Percentiles rank a stretch among this genome's conserved stretches.
phyloP scores from a whole-genome alignment of 2,888 invertebrate species.

The Stenurella melanura region DNA sequence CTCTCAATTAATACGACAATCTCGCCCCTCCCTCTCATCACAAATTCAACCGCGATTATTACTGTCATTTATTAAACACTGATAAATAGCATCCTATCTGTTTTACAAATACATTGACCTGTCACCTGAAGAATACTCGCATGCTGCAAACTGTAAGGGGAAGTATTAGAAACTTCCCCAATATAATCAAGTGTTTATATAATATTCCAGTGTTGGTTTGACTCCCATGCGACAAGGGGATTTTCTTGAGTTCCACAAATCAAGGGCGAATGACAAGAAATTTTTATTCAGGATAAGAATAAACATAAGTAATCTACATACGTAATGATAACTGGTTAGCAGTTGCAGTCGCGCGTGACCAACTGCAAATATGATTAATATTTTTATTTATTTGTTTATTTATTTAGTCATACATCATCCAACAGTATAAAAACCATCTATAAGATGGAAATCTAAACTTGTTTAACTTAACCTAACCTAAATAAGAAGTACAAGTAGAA shows the following conservation, averaged over 20 bases:
- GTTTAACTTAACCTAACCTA: too few relatives aligned
- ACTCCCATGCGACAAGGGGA: constrained; percentile 53
- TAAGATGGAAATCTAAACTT: too few relatives aligned
- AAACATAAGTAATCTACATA: not conserved
- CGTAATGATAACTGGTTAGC: too few relatives aligned
- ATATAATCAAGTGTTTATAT: constrained; percentile 59
- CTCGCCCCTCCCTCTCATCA: constrained; percentile 57
- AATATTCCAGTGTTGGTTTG: constrained; percentile 59
- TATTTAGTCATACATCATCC: too few relatives aligned
- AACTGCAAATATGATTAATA: too few relatives aligned
- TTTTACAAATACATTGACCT: constrained; percentile 50
- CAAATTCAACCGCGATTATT: constrained; percentile 53
- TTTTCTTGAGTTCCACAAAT: constrained; percentile 50
- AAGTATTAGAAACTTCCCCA: constrained; percentile 54
- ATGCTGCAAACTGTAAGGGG: constrained; percentile 43
- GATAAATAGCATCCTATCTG: constrained; percentile 28
- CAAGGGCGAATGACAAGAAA: constrained; percentile 42
- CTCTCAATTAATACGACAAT: constrained; percentile 71
- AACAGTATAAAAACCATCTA: too few relatives aligned
- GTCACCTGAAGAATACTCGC: constrained; percentile 53
- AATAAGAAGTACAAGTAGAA: too few relatives aligned
- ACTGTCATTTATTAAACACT: constrained; percentile 49
- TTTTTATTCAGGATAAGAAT: not conserved
- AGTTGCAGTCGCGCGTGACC: too few relatives aligned
- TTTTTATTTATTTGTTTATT: too few relatives aligned